Conservation (phyloP, 1,140 invertebrate genomes). For the Branchinecta lynchi region DNA sequence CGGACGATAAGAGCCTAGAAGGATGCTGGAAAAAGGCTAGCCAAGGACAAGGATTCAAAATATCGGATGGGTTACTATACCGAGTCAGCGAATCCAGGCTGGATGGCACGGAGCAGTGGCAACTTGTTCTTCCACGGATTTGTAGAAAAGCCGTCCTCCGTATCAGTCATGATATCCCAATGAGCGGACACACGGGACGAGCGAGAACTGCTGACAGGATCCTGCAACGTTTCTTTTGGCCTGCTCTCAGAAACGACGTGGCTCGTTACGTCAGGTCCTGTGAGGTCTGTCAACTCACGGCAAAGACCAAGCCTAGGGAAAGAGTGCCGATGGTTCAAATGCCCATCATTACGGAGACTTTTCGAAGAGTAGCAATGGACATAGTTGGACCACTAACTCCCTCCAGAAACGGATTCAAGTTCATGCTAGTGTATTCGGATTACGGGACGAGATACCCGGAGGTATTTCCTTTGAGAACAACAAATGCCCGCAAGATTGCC, state of each 20-base stretch:
- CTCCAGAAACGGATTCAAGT: slow-evolving; percentile 22
- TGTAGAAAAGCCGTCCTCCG: background rate
- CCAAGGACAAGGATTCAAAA: background rate
- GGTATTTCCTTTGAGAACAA: slow-evolving; percentile 24
- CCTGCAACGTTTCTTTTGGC: slow-evolving; percentile 20
- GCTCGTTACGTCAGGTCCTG: slow-evolving; percentile 21
- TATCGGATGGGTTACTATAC: background rate
- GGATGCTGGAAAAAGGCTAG: background rate
- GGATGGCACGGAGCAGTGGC: background rate
- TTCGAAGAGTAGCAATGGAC: slow-evolving; percentile 20
- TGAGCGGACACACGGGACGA: slow-evolving; percentile 20
- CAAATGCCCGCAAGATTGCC: slow-evolving; percentile 26
- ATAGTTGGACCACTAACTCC: slow-evolving; percentile 22
- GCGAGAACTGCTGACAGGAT: slow-evolving; percentile 18
- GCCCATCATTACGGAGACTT: background rate
- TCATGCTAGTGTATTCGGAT: slow-evolving; percentile 28
- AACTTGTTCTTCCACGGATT: background rate
- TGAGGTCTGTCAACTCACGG: slow-evolving; percentile 22
- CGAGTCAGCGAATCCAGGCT: background rate
- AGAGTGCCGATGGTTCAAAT: slow-evolving; percentile 16
- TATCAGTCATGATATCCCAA: background rate
- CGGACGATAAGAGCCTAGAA: background rate
- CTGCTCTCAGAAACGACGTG: slow-evolving; percentile 21
- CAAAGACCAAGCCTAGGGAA: slow-evolving; percentile 14
- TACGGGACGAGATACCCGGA: slow-evolving; percentile 28